These are phyloP conservation scores for Acleris holmiana DNA, from an alignment of 2,888 invertebrate species.

Conservation along the genomic window DNA sequence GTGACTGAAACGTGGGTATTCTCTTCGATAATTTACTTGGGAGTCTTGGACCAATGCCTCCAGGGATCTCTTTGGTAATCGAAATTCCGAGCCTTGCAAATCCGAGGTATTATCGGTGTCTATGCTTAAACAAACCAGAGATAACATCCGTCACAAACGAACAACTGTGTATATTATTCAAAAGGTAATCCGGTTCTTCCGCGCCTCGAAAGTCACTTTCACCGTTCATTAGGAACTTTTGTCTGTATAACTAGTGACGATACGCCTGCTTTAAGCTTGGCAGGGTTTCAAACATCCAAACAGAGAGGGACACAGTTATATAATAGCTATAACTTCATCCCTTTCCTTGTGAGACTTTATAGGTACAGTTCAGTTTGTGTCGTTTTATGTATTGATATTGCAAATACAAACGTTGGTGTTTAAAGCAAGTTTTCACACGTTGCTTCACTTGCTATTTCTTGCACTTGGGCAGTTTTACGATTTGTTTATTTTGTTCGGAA, in stretches of 20 bases:
- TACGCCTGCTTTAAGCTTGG: too few relatives aligned
- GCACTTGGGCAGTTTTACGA: too few relatives aligned
- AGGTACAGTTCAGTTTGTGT: too few relatives aligned
- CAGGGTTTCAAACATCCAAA: constrained; percentile 3
- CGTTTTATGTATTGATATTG: too few relatives aligned
- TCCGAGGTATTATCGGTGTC: neutral
- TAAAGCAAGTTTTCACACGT: too few relatives aligned
- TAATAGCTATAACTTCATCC: too few relatives aligned
- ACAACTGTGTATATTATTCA: neutral
- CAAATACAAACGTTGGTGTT: too few relatives aligned
- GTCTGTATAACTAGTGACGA: constrained; percentile 24
- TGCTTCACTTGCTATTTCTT: too few relatives aligned
- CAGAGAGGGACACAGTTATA: too few relatives aligned
- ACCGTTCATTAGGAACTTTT: constrained; percentile 18
- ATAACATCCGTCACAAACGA: neutral
- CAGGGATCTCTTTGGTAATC: neutral
- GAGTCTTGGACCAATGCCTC: neutral
- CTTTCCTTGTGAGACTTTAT: too few relatives aligned
- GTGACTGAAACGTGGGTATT: too few relatives aligned
- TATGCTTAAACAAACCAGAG: neutral
- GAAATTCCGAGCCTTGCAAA: neutral
- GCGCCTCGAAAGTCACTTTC: constrained; percentile 28
- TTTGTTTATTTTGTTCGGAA: too few relatives aligned
- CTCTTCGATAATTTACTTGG: neutral
- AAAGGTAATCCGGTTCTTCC: constrained; percentile 6